phyloP scores from a whole-genome alignment of 2,113 vertebrate species.

The Glaucomys volans region DNA sequence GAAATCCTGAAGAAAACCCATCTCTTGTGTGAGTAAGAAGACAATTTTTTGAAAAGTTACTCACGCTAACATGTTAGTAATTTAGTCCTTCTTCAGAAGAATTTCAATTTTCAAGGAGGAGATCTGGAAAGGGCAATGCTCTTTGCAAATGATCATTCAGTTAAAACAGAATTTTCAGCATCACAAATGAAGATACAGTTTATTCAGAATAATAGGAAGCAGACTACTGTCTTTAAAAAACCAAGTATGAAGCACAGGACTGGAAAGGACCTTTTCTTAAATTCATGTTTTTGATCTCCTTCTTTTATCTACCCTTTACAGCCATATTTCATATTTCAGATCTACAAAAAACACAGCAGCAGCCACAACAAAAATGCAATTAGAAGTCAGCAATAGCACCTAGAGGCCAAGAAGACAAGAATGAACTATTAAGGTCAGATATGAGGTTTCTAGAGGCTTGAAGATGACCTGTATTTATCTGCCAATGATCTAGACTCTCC shows the following conservation, averaged over 20 bases:
- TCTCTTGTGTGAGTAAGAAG: not conserved
- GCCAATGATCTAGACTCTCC: not conserved
- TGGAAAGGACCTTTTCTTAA: not conserved
- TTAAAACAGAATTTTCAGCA: not conserved
- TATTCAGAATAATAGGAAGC: not conserved
- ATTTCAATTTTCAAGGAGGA: slow-evolving; percentile 27
- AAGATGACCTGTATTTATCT: not conserved
- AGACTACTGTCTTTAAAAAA: not conserved
- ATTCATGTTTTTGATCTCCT: not conserved
- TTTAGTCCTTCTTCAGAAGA: not conserved
- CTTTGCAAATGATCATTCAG: not conserved
- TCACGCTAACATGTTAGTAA: not conserved
- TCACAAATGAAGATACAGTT: not conserved
- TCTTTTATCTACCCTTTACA: not conserved
- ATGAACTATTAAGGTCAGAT: not conserved
- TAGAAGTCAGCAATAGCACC: not conserved
- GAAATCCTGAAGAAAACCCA: not conserved
- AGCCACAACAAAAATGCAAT: not conserved
- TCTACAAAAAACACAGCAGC: not conserved
- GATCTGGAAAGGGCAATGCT: not conserved
- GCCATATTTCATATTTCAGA: not conserved
- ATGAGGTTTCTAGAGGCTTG: not conserved
- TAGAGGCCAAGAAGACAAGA: not conserved
- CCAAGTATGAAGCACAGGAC: not conserved
- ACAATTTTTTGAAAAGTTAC: not conserved